Percentiles rank a stretch among this genome's conserved stretches.
These are phyloP conservation scores for Oncorhynchus kisutch DNA, from an alignment of 2,113 vertebrate genomes.

Conservation along the genomic window DNA sequence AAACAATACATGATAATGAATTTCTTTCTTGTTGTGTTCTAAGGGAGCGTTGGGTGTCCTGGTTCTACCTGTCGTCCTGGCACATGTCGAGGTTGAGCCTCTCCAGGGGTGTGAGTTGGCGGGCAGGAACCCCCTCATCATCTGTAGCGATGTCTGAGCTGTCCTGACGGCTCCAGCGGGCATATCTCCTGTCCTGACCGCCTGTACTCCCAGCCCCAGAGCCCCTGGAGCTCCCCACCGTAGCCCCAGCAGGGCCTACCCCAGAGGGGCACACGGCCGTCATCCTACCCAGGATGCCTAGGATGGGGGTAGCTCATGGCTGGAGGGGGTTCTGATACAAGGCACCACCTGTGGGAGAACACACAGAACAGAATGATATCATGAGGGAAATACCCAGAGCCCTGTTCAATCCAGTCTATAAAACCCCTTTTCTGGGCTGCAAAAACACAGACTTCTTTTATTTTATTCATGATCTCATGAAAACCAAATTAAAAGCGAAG, in stretches of 20 bases:
- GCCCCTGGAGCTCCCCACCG: constrained; percentile 35
- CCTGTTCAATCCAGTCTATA: neutral
- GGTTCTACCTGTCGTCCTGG: constrained; percentile 77
- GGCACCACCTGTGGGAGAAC: constrained; percentile 13
- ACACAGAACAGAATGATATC: neutral
- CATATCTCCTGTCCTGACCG: constrained; percentile 53
- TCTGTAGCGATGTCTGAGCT: constrained; percentile 79
- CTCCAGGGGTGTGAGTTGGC: constrained; percentile 86
- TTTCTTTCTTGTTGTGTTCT: neutral
- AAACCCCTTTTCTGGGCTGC: neutral
- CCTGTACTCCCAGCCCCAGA: constrained; percentile 23
- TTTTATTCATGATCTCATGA: neutral
- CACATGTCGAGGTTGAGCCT: constrained; percentile 91
- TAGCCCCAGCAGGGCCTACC: constrained; percentile 56
- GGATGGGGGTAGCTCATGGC: constrained; percentile 64
- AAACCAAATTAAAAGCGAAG: neutral
- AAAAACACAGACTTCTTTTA: neutral
- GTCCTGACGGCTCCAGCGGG: constrained; percentile 80
- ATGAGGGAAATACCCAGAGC: too few relatives aligned
- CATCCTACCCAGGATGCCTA: constrained; percentile 78
- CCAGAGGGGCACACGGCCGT: constrained; percentile 82
- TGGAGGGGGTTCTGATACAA: constrained; percentile 9
- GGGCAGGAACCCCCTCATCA: constrained; percentile 72
- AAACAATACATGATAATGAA: neutral
- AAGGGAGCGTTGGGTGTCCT: neutral